Percentiles rank a stretch among this genome's conserved stretches.
Evolutionary conservation across 2,888 invertebrate genomes (phyloP).

Genomic region (Seira musarum): DNA sequence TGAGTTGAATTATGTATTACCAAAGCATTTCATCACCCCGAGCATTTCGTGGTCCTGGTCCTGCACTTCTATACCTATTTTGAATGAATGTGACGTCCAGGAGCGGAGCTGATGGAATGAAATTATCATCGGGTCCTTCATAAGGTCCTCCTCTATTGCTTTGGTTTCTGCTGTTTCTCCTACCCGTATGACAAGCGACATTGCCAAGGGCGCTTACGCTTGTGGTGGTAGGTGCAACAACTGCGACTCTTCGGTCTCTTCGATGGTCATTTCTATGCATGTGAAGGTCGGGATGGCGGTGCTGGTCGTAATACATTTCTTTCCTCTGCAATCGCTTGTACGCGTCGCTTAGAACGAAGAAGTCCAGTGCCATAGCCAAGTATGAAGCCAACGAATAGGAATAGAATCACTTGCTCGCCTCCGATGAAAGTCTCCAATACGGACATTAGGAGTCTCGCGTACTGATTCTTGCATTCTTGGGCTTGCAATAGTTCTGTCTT

Average conservation of each 20-base stretch:
- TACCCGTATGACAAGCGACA: neutral
- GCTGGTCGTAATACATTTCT: neutral
- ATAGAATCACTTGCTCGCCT: constrained; percentile 36
- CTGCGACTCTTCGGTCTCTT: neutral
- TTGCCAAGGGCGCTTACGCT: neutral
- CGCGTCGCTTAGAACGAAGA: neutral
- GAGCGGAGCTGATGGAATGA: too few relatives aligned
- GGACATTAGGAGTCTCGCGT: constrained; percentile 23
- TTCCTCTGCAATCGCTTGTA: neutral
- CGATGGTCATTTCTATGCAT: neutral
- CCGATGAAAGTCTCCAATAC: constrained; percentile 20
- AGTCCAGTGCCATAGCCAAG: constrained; percentile 33
- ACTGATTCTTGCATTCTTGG: constrained; percentile 19
- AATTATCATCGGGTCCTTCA: too few relatives aligned
- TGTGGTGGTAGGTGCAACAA: neutral
- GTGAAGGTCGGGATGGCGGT: neutral
- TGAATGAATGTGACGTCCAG: too few relatives aligned
- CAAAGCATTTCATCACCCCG: too few relatives aligned
- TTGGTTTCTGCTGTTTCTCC: too few relatives aligned
- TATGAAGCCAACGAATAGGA: constrained; percentile 36
- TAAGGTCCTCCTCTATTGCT: too few relatives aligned
- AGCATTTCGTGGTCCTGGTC: neutral
- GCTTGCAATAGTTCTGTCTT: neutral
- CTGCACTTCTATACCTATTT: too few relatives aligned
- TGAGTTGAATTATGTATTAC: too few relatives aligned